Evolutionary conservation across 2,888 invertebrate species (phyloP).

Genomic region (Listrodromus nycthemerus): DNA sequence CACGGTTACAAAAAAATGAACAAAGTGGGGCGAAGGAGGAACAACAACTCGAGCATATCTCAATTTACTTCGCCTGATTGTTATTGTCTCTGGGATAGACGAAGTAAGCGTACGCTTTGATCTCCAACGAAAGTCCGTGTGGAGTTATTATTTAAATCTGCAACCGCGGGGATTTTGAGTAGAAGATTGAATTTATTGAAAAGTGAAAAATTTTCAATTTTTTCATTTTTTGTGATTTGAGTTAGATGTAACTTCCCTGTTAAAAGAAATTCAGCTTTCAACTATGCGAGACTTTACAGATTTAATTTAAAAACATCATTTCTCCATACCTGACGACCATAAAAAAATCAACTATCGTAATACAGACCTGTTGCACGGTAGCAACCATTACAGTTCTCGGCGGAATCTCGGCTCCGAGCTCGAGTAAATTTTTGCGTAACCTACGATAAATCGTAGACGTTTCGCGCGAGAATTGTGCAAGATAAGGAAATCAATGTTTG

Average conservation of each 20-base stretch:
- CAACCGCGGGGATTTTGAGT: neutral
- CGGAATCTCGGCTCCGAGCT: conserved; percentile 21
- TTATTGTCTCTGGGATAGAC: neutral
- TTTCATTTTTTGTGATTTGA: neutral
- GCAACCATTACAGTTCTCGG: conserved; percentile 26
- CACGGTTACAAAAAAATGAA: conserved; percentile 21
- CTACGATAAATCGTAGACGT: conserved; percentile 29
- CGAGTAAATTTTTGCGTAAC: conserved; percentile 41
- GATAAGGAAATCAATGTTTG: conserved; percentile 42
- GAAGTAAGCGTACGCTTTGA: neutral
- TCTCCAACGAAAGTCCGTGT: neutral
- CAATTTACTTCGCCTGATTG: neutral
- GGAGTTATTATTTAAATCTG: neutral
- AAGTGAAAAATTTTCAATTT: neutral
- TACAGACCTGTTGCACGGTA: conserved; percentile 9
- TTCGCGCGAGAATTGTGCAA: conserved; percentile 32
- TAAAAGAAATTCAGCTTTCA: too few species aligned
- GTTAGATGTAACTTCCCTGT: too few species aligned
- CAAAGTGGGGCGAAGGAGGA: neutral
- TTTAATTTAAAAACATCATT: too few species aligned
- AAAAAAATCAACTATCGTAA: neutral
- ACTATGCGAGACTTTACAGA: too few species aligned
- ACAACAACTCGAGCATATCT: neutral
- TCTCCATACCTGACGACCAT: neutral
- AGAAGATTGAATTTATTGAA: neutral